phyloP scores from a whole-genome alignment of 2,113 vertebrate genomes.

The Desmodus rotundus region DNA sequence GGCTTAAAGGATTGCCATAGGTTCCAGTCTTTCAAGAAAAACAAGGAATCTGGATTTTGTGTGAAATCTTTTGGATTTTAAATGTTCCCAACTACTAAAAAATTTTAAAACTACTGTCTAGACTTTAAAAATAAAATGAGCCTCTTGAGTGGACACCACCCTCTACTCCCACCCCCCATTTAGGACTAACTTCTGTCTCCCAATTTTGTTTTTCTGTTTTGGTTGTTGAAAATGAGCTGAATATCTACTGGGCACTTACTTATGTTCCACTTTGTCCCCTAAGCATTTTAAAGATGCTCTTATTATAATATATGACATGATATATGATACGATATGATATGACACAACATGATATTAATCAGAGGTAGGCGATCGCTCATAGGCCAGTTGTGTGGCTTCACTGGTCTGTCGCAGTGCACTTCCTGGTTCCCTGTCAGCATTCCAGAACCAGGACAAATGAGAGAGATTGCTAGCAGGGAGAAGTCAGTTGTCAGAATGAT shows the following conservation, averaged over 20 bases:
- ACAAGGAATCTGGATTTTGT: not conserved
- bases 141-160: not conserved
- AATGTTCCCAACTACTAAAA: conserved; percentile 4
- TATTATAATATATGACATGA: not conserved
- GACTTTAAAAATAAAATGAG: conserved; percentile 31
- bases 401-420: not conserved
- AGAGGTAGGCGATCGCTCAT: not conserved
- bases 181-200: not conserved
- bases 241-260: not conserved
- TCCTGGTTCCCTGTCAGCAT: not conserved
- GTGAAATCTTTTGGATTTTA: conserved; percentile 29
- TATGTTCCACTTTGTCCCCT: not conserved
- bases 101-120: not conserved
- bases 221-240: not conserved
- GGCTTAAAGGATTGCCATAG: not conserved
- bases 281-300: not conserved
- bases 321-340: not conserved
- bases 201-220: not conserved
- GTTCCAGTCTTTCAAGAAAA: conserved; percentile 44
- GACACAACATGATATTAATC: too few species aligned
- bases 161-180: not conserved
- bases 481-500: conserved; percentile 4
- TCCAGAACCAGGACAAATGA: not conserved
- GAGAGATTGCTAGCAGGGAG: not conserved
- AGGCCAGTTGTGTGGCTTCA: not conserved